Base-by-base conservation (phyloP, 2,113 vertebrate genomes). In the Saccopteryx bilineata region DNA sequence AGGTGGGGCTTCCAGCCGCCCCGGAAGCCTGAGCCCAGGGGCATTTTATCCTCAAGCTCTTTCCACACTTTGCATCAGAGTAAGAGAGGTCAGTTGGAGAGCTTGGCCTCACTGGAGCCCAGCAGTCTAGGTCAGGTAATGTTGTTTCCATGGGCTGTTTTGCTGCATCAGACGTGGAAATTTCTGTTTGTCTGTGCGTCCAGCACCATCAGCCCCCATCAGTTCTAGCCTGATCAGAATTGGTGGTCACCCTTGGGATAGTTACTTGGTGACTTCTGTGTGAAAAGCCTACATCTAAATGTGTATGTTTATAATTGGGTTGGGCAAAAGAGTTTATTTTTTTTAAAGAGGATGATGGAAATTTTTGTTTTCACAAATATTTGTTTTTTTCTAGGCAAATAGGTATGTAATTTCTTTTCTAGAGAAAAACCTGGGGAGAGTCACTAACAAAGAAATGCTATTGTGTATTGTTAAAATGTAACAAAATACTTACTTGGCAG, bases 361-460 rank as follows among this genome's bases (percentile, higher is more conserved):
- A 75, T 68, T 79, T 90, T 87, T 48, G 2, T 74, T 87, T 83
- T 63, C 50, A 50, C 50, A 31, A 56, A 48, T 72, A 21, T 69
- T 86, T 75, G 60, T 92, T 92, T 94, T 96, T 96, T 68, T 65
- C 52, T 69, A 56, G 50, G 93, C 33, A 84, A 80, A 90, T 12
- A 80, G 33, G 9, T 65, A 31, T 33, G n/a, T 26, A 79, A 50
- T 48, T 68, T 9, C 61, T 33, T 66, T 31, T 46, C 39, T 78
- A 31, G n/a, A 48, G 19, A 61, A 84, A 93, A 88, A 54, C 33
- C 50, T 68, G 58, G 78, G 79, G 56, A 68, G 75, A 85, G 52
- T 85, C 6, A 2, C 23, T 69, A 75, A 90, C 52, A 61, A 81
- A 79, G 78, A 94, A 91, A 72, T 79, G 56, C 63, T 61, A 4